Conservation (phyloP, 2,113 vertebrate species). For the Rana temporaria region DNA sequence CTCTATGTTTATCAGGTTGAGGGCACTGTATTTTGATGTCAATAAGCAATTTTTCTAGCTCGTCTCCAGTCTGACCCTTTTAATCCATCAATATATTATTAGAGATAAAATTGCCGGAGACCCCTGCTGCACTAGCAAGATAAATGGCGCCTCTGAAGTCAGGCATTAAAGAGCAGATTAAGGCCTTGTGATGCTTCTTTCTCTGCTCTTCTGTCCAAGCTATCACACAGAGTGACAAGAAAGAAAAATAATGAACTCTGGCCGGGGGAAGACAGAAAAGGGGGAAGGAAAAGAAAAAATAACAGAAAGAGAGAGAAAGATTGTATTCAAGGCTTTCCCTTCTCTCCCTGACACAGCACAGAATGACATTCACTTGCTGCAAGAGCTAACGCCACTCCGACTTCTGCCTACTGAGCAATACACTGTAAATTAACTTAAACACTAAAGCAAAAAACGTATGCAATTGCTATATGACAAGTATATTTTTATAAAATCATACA, state of each 20-base stretch:
- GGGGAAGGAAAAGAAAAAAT: constrained; percentile 72
- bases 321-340: constrained; percentile 62
- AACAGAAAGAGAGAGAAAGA: constrained; percentile 81
- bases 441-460: neutral
- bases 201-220: constrained; percentile 99
- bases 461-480: neutral
- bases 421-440: neutral
- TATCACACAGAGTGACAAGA: constrained; percentile 99
- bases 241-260: constrained; percentile 99
- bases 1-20: constrained; percentile 99
- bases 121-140: constrained; percentile 99
- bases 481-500: no score
- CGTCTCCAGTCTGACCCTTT: constrained; percentile 99
- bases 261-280: constrained; percentile 91
- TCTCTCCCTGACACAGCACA: constrained; percentile 64
- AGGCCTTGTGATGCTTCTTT: constrained; percentile 99
- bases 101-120: constrained; percentile 99
- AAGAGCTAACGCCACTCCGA: neutral
- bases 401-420: neutral
- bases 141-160: constrained; percentile 99
- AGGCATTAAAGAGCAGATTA: constrained; percentile 99
- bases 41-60: constrained; percentile 99
- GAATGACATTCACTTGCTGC: constrained; percentile 55
- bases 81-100: constrained; percentile 99
- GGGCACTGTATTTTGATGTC: constrained; percentile 99